These are phyloP conservation scores for Drosophila aff. DNA, from an alignment of 1,140 invertebrate species.

Conservation along the genomic window DNA sequence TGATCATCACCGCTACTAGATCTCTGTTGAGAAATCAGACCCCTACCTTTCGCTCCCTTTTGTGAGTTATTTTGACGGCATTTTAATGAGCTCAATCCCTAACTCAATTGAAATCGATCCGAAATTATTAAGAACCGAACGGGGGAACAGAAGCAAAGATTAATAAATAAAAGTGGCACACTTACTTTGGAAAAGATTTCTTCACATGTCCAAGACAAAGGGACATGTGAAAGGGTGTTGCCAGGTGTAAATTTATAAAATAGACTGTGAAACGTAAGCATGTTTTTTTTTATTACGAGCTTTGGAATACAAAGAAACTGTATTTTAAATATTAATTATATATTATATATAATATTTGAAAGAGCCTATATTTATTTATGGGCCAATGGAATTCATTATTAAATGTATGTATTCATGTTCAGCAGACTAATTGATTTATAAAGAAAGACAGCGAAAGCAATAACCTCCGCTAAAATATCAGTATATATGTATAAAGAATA, in stretches of 20 bases:
- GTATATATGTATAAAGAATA: too few relatives aligned
- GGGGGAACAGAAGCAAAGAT: background rate
- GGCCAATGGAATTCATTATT: background rate
- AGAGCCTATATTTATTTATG: too few relatives aligned
- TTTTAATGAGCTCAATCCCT: constrained; percentile 33
- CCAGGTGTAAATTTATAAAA: background rate
- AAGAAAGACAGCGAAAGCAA: too few relatives aligned
- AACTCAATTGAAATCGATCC: constrained; percentile 14
- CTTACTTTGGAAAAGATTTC: background rate
- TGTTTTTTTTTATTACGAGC: background rate
- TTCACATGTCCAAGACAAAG: background rate
- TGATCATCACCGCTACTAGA: too few relatives aligned
- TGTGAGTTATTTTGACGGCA: constrained; percentile 2
- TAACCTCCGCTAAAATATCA: background rate
- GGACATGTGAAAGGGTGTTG: too few relatives aligned
- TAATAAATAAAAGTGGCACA: background rate
- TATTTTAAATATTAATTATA: too few relatives aligned
- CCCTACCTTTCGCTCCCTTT: too few relatives aligned
- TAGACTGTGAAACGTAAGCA: background rate
- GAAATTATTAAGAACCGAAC: background rate
- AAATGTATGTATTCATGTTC: too few relatives aligned
- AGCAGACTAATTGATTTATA: too few relatives aligned
- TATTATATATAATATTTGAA: too few relatives aligned
- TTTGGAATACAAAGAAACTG: too few relatives aligned
- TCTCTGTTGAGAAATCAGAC: too few relatives aligned